Conservation (phyloP, 2,888 invertebrate genomes). For the Meteorus colon region DNA sequence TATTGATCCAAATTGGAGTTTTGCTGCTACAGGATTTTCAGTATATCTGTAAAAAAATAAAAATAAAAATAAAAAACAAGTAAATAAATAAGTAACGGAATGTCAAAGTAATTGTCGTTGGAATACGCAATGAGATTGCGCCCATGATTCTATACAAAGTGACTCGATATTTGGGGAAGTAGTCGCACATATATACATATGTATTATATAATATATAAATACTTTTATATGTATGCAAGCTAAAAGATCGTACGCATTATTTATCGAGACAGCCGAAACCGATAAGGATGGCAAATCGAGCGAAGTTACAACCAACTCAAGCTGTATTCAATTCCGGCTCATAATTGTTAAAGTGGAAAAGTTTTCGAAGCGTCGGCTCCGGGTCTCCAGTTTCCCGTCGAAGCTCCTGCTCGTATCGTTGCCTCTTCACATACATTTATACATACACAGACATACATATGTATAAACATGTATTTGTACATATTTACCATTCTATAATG, state of each 20-base stretch:
- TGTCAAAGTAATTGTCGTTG: neutral
- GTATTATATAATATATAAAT: neutral
- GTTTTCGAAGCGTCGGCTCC: conserved; percentile 60
- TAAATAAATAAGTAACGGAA: conserved; percentile 4
- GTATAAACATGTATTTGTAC: conserved; percentile 1
- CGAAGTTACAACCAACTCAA: conserved; percentile 64
- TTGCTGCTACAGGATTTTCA: neutral
- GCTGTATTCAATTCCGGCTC: conserved; percentile 68
- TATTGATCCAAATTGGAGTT: conserved; percentile 7
- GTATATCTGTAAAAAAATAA: neutral
- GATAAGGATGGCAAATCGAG: conserved; percentile 67
- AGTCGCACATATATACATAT: neutral
- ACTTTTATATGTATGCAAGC: conserved; percentile 1
- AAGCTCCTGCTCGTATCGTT: conserved; percentile 25
- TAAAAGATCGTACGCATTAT: conserved; percentile 60
- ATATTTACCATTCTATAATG: conserved; percentile 9
- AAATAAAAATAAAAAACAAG: neutral
- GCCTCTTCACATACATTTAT: conserved; percentile 24
- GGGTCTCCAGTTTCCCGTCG: conserved; percentile 43
- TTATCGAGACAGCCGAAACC: conserved; percentile 64
- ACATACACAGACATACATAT: neutral
- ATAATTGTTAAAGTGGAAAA: conserved; percentile 70
- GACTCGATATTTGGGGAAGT: neutral
- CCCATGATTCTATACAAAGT: neutral
- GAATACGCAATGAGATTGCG: conserved; percentile 12